Conservation (phyloP, 2,888 invertebrate genomes). For the Rhyacophila evoluta region DNA sequence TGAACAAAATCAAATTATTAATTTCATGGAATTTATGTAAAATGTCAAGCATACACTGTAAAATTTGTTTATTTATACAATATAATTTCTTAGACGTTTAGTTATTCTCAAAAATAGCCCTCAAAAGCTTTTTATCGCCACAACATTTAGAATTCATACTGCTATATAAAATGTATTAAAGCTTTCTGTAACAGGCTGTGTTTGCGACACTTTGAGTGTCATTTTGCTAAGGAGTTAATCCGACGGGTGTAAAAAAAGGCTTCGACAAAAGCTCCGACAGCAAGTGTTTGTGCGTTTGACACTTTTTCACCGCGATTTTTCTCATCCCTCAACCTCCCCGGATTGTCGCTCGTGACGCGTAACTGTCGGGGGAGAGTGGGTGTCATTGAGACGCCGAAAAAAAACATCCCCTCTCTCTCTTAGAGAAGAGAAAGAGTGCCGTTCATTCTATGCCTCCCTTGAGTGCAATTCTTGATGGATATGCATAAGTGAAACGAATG, state of each 20-base stretch:
- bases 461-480: slow-evolving; percentile 10
- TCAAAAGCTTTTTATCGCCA: too few relatives aligned
- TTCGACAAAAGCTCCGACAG: slow-evolving; percentile 65
- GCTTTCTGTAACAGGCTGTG: slow-evolving; percentile 15
- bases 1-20: too few relatives aligned
- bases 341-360: slow-evolving; percentile 2
- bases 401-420: slow-evolving; percentile 6
- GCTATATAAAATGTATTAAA: neutral
- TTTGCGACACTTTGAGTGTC: neutral
- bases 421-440: neutral
- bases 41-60: too few relatives aligned
- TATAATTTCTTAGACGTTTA: too few relatives aligned
- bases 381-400: slow-evolving; percentile 45
- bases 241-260: slow-evolving; percentile 54
- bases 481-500: neutral
- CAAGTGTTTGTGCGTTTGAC: slow-evolving; percentile 70
- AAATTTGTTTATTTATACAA: too few relatives aligned
- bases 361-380: slow-evolving; percentile 34
- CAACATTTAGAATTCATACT: neutral
- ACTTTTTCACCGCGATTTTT: slow-evolving; percentile 66
- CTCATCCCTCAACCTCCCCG: slow-evolving; percentile 53
- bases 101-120: too few relatives aligned
- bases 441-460: neutral
- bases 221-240: slow-evolving; percentile 20
- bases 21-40: too few relatives aligned